phyloP scores from a whole-genome alignment of 1,140 invertebrate genomes.

The Ceratina japonica region DNA sequence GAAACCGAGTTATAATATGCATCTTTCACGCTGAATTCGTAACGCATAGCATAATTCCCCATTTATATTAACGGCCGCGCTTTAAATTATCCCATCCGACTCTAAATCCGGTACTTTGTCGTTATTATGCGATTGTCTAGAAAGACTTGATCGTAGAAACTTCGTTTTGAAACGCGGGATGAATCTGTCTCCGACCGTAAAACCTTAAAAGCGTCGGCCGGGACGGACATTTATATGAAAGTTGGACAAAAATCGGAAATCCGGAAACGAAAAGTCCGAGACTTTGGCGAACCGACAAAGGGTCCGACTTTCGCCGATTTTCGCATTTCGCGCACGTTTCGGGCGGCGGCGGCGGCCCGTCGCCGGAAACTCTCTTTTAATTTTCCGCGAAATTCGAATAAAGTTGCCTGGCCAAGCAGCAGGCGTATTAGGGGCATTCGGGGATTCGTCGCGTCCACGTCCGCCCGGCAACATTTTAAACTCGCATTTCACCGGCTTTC shows the following conservation, averaged over 20 bases:
- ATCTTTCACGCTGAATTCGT: neutral
- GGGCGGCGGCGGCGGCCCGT: constrained; percentile 1
- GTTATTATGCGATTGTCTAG: neutral
- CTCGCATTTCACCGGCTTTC: constrained; percentile 64
- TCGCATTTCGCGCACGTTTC: constrained; percentile 56
- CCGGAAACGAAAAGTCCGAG: constrained; percentile 40
- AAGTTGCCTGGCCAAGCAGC: constrained; percentile 64
- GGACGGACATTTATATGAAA: neutral
- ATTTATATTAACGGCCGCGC: constrained; percentile 24
- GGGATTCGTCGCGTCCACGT: constrained; percentile 55
- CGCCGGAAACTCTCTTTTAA: constrained; percentile 63
- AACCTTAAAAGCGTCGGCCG: neutral
- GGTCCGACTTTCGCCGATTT: constrained; percentile 36
- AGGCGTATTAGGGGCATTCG: constrained; percentile 48
- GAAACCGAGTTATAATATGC: constrained; percentile 19
- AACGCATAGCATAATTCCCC: constrained; percentile 31
- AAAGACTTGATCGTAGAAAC: neutral
- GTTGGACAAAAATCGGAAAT: constrained; percentile 46
- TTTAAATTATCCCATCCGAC: neutral
- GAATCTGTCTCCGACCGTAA: neutral
- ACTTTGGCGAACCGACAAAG: constrained; percentile 37
- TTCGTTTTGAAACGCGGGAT: too few relatives aligned
- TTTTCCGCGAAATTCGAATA: constrained; percentile 75
- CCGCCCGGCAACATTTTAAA: constrained; percentile 63
- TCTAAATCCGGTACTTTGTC: neutral